phyloP scores from a whole-genome alignment of 2,888 invertebrate species.

The Epistrophella euchroma region DNA sequence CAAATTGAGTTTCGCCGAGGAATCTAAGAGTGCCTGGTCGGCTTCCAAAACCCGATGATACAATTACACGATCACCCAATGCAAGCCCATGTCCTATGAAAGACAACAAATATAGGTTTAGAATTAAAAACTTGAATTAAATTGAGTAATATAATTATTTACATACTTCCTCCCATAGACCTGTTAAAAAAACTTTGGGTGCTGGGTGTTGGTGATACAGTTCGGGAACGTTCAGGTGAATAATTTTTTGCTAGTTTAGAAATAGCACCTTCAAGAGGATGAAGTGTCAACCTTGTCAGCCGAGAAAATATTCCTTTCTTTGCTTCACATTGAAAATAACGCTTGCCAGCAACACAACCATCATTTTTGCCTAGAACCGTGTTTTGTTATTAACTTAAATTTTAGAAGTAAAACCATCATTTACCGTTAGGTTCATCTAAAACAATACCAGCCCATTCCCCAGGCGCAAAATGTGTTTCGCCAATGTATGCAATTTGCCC shows the following conservation, averaged over 20 bases:
- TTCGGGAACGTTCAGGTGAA: slow-evolving; percentile 82
- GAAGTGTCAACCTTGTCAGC: slow-evolving; percentile 92
- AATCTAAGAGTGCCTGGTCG: slow-evolving; percentile 94
- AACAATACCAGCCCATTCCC: slow-evolving; percentile 99
- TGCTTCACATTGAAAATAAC: slow-evolving; percentile 97
- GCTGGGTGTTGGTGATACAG: slow-evolving; percentile 83
- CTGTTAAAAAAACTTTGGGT: slow-evolving; percentile 81
- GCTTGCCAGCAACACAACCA: slow-evolving; percentile 95
- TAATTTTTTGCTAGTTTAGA: slow-evolving; percentile 76
- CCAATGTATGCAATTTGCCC: slow-evolving; percentile 95
- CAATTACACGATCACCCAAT: slow-evolving; percentile 96
- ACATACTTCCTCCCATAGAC: slow-evolving; percentile 82
- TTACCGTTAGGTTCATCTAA: slow-evolving; percentile 95
- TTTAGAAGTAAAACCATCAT: slow-evolving; percentile 16
- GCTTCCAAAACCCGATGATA: slow-evolving; percentile 93
- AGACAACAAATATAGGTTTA: not conserved
- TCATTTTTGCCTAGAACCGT: slow-evolving; percentile 94
- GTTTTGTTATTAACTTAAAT: not conserved
- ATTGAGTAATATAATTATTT: not conserved
- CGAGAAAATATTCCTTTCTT: slow-evolving; percentile 97
- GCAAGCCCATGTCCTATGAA: slow-evolving; percentile 86
- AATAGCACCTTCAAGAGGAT: slow-evolving; percentile 86
- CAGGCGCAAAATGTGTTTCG: slow-evolving; percentile 98
- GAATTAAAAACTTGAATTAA: not conserved
- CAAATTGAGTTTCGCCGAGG: slow-evolving; percentile 95